Percentiles rank a stretch among this genome's conserved stretches.
Conservation (phyloP, 1,140 invertebrate genomes). For the Formica exsecta region DNA sequence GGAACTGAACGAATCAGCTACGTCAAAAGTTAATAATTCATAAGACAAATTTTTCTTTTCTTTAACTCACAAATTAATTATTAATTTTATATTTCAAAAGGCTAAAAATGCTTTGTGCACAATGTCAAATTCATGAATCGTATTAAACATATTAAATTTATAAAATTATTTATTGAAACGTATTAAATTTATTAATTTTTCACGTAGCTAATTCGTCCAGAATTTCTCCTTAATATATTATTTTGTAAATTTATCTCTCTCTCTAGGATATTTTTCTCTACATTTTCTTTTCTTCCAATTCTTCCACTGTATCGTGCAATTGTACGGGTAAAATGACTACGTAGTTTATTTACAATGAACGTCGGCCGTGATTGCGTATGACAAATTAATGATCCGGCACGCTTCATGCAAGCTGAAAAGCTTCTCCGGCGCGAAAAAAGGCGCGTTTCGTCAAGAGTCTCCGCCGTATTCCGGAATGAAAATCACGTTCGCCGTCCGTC, state of each 20-base stretch:
- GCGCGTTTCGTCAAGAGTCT: conserved; percentile 37
- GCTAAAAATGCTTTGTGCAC: too few species aligned
- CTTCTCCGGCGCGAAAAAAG: conserved; percentile 49
- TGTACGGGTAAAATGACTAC: not conserved
- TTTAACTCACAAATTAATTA: too few species aligned
- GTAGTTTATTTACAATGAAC: conserved; percentile 30
- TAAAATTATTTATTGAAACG: too few species aligned
- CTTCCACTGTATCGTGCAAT: not conserved
- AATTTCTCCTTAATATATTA: not conserved
- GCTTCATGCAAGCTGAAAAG: conserved; percentile 51
- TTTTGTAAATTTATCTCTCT: not conserved
- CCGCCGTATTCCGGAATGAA: conserved; percentile 44
- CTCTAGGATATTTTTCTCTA: not conserved
- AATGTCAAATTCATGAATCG: too few species aligned
- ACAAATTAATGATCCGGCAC: conserved; percentile 54
- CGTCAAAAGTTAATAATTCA: too few species aligned
- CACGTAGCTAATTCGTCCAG: too few species aligned
- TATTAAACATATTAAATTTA: too few species aligned
- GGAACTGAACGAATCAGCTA: too few species aligned
- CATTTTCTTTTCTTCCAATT: not conserved
- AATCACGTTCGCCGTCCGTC: conserved; percentile 69
- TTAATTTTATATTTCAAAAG: too few species aligned
- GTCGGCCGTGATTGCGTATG: conserved; percentile 43
- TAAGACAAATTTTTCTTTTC: too few species aligned
- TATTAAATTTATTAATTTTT: too few species aligned